These are phyloP conservation scores for Gibbula magus DNA, from an alignment of 2,888 invertebrate species.

Conservation along the genomic window DNA sequence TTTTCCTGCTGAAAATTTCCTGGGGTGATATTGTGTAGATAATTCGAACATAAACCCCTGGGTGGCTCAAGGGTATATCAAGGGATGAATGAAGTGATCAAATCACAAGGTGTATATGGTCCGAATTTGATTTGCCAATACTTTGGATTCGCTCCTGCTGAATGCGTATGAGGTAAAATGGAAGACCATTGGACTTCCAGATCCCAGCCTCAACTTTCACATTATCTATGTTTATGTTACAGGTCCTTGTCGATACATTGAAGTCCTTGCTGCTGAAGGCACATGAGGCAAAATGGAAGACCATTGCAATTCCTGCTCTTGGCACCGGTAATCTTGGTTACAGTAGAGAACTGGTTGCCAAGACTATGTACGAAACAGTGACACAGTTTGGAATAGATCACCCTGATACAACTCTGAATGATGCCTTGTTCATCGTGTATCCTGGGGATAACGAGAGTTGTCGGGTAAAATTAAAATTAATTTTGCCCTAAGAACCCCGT, in stretches of 20 bases:
- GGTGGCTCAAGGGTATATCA: no score
- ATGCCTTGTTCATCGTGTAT: neutral
- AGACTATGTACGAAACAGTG: conserved; percentile 6
- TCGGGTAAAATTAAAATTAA: neutral
- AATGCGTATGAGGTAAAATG: no score
- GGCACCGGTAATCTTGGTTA: conserved; percentile 11
- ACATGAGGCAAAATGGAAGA: neutral
- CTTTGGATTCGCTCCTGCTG: no score
- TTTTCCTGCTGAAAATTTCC: no score
- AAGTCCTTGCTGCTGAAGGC: neutral
- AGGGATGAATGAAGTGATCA: no score
- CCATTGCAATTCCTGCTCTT: conserved; percentile 5
- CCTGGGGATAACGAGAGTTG: neutral
- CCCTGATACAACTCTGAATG: neutral
- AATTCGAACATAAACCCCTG: no score
- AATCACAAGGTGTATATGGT: no score
- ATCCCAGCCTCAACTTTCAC: no score
- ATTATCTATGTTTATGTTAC: neutral
- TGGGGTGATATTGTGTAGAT: no score
- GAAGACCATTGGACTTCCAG: no score
- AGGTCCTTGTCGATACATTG: neutral
- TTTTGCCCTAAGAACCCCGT: no score
- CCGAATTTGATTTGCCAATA: no score
- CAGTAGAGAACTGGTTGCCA: conserved; percentile 1
- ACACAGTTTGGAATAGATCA: neutral